Base-by-base conservation (phyloP, 2,888 invertebrate species). In the Syrista parreyssii region DNA sequence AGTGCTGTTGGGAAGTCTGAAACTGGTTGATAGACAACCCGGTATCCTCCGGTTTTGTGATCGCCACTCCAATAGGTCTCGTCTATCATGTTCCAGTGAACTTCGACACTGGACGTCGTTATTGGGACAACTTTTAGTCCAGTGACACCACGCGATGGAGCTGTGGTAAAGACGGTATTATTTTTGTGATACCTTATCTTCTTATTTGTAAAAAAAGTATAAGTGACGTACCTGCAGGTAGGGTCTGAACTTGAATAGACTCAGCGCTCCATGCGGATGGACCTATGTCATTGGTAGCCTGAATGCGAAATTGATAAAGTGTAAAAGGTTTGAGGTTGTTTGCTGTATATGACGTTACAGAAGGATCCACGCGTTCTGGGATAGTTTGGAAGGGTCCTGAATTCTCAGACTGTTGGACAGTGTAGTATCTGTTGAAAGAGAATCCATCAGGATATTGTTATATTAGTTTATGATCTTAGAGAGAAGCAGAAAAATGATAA, bases 221-320 rank as follows among this genome's bases (percentile, higher is more conserved):
- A 3, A 23, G 75, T 68, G 40, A 79, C 86, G 86, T 89, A 95
- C 95, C 95, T 80, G 98, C 97, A 35, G 98, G 97, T 81, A 98
- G 92, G 0, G 98, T 98, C 84, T 96, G 94, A 36, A 97, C 97
- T 88, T 96, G 95, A 83, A 96, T 95, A 0, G 98, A 98, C 85
- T 97, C 96, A 30, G 95, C 94, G 89, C 99, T 99, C 93, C 97
- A 99, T 1, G 95, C 94, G 87, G 98, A 98, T 0, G 97, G 97
- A 0, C 98, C 98, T 78, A 98, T 96, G 90, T 99, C 99, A 89
- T 99, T 99, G 15, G 97, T 97, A 0, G 98, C 98, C 90, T 98
- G 96, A 84, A 99, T 97, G 75, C 98, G 94, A 92, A 99, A 98
- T 88, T 96, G 95, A 91, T 99, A 99, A 0, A 95, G 94, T 0